These are phyloP conservation scores for Erythrocercus mccallii DNA, from an alignment of 2,113 vertebrate species.

Conservation along the genomic window DNA sequence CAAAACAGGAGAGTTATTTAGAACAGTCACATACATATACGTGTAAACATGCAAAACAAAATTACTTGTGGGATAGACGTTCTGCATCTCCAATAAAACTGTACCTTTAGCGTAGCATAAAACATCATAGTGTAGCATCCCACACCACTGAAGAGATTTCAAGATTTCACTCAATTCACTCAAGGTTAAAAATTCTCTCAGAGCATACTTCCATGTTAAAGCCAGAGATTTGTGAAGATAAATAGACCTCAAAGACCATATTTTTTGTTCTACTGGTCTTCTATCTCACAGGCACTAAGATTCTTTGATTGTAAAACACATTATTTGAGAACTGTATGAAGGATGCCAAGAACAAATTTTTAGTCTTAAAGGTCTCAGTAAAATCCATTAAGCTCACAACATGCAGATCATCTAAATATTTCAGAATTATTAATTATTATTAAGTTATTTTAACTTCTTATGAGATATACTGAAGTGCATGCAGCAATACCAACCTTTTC, in stretches of 20 bases:
- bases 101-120: background rate
- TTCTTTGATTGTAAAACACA: background rate
- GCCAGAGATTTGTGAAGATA: background rate
- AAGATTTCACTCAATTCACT: background rate
- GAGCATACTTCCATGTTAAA: background rate
- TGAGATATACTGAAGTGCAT: background rate
- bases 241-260: background rate
- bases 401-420: background rate
- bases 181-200: background rate
- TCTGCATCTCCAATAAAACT: background rate
- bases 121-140: background rate
- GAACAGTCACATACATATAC: background rate
- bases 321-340: background rate
- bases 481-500: conserved; percentile 71
- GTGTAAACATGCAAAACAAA: too few relatives aligned
- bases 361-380: background rate
- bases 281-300: background rate
- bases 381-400: background rate
- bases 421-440: background rate
- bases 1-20: background rate
- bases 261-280: background rate
- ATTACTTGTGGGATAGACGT: background rate
- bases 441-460: background rate
- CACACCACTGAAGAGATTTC: background rate
- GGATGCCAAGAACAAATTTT: background rate